Base-by-base conservation (phyloP, 2,888 invertebrate species). In the Tetramorium bicarinatum region DNA sequence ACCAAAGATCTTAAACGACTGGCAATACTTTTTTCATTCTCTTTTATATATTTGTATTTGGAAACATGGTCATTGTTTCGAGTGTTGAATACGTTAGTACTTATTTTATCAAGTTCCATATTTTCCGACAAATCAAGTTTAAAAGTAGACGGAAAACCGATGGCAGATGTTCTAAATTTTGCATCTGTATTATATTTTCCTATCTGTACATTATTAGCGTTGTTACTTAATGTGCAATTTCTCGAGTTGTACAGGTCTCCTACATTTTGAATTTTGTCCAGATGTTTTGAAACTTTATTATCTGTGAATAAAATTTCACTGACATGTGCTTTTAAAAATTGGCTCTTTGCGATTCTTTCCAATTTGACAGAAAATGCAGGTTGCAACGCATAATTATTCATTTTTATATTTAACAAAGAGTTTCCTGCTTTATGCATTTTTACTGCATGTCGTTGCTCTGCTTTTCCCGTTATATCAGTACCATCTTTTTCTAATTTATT, bases 321-420 rank as follows among this genome's bases (percentile, higher is more conserved):
- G 15, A 59, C 15, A 11, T 61, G 47, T 9, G 29, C 44, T 61
- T 52, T 74, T 4, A 74, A 34, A 59, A 61, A 61, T 44, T 74
- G 59, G 2, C 44, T 74, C 44, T 44, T 61, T 4, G 25, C 13
- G 2, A 71, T 34, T 52, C 3, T 71, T 52, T 71, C 21, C 38
- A 38, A 38, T 41, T 71, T n/a, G 9, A 29, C 18, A n/a, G 29
- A 47, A 47, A 59, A 41, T 18, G 9, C 29, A 44, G 29, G 47
- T 61, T 29, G 74, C 29, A 29, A 59, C 18, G 1, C 44, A 44
- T 41, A 25, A 47, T 69, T 25, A 25, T 72, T 59, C 44, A 41
- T 41, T 59, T 74, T 59, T n/a, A 61, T 29, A 25, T 74, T 59
- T 44, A 44, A 3, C 13, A 29, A 34, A 0, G 44, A 59, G 13